Evolutionary conservation across 2,113 vertebrate species (phyloP), one percentile per base, ranked within the genome.

Genomic region (Calypte anna): DNA sequence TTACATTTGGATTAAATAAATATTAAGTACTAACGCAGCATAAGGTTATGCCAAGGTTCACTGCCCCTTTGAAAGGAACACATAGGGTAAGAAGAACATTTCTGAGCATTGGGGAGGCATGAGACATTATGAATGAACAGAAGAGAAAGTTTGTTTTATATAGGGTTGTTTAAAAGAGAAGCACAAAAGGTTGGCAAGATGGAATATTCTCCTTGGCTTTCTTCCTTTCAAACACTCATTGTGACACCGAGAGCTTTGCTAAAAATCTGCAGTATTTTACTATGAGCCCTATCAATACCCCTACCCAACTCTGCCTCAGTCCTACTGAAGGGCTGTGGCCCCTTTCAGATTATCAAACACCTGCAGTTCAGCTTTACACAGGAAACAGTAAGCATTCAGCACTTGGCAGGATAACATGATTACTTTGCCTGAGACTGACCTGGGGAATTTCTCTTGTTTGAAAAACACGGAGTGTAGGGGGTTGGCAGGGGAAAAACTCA

Each of bases 1-100:
- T 57, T 86, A 66, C 5, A 48, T 86, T 93, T 88, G 17, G 83
- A 70, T 93, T 76, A 80, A 22, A 58, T 38, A 62, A 88, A 44
- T 88, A 48, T 1, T 13, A 2, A 5, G 5, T 62, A 54, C 22
- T 75, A 62, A 76, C 30, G 27, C 53, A 78, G 55, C 2, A 5
- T 38, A 55, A 91, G 10, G 59, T 81, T 58, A 55, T 24, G 27
- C 12, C 4, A 15, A 87, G 58, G 44, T 28, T 53, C 12, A 57
- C 14, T 11, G 24, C 22, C 30, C 27, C 16, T 84, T 87, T 74
- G 25, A 77, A 85, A 62, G 50, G 30, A 88, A 46, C 10, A 72
- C 3, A 36, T 15, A 4, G 21, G n/a, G 70, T 70, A 6, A 31
- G 19, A 69, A 62, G 40, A 67, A 19, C 4, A 11, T 74, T 88